phyloP scores from a whole-genome alignment of 2,888 invertebrate genomes.

The Agriopis marginaria region DNA sequence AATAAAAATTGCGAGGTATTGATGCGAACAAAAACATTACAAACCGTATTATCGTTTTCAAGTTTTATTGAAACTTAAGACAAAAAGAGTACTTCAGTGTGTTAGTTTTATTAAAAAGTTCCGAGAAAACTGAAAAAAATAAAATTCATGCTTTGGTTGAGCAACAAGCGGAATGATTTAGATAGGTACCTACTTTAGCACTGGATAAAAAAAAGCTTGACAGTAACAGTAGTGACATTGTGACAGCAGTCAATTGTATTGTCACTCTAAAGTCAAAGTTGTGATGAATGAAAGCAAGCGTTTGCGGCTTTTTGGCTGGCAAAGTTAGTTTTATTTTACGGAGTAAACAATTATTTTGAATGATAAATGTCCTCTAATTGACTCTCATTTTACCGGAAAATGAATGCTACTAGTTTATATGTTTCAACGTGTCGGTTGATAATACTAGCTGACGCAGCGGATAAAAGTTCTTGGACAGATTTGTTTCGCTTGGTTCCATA shows the following conservation, averaged over 20 bases:
- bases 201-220: constrained; percentile 13
- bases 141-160: background rate
- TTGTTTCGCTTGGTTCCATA: constrained; percentile 93
- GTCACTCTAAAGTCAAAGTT: constrained; percentile 33
- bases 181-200: too few species aligned
- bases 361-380: constrained; percentile 60
- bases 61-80: too few species aligned
- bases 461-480: constrained; percentile 92
- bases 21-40: too few species aligned
- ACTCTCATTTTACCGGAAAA: constrained; percentile 73
- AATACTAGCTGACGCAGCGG: constrained; percentile 90
- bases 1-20: too few species aligned
- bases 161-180: background rate
- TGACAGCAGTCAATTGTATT: constrained; percentile 12
- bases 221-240: constrained; percentile 18
- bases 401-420: constrained; percentile 94
- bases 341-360: constrained; percentile 67
- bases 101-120: too few species aligned
- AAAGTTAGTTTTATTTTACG: constrained; percentile 64
- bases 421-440: constrained; percentile 93
- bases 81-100: too few species aligned
- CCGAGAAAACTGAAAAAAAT: too few species aligned
- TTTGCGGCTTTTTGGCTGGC: constrained; percentile 78
- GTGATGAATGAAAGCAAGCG: constrained; percentile 61
- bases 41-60: too few species aligned